These are phyloP conservation scores for Pangasius larnaudii DNA, from an alignment of 2,797 vertebrate genomes.

Conservation along the genomic window DNA sequence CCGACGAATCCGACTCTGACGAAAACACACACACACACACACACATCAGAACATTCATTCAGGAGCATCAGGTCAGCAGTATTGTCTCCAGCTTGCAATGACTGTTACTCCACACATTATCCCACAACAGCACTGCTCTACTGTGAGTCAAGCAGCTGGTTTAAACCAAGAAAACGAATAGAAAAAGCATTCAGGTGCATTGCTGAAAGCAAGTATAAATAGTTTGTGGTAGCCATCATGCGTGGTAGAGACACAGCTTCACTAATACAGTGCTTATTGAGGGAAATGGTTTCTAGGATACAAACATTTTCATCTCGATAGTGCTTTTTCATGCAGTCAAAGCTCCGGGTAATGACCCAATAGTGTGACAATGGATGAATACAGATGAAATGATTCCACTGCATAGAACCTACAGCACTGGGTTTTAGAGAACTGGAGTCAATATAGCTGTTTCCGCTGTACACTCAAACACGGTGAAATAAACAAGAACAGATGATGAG, in stretches of 20 bases:
- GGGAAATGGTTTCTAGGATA: constrained; percentile 7
- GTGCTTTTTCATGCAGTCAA: constrained; percentile 28
- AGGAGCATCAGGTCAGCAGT: background rate
- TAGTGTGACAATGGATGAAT: background rate
- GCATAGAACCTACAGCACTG: background rate
- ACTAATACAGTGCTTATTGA: constrained; percentile 14
- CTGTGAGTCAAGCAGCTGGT: constrained; percentile 12
- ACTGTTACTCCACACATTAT: constrained; percentile 17
- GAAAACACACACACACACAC: constrained; percentile 13
- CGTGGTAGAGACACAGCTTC: constrained; percentile 1
- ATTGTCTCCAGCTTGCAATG: constrained; percentile 1
- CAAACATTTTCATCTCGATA: background rate
- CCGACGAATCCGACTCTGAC: constrained; percentile 95
- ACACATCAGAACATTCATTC: background rate
- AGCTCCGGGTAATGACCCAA: constrained; percentile 17
- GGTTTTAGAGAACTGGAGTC: background rate
- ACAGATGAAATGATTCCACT: background rate
- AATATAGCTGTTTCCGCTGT: background rate
- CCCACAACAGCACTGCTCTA: background rate
- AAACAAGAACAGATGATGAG: background rate
- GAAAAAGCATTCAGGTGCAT: constrained; percentile 16
- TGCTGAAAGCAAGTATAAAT: background rate
- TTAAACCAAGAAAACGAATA: constrained; percentile 6
- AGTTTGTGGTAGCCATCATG: constrained; percentile 5
- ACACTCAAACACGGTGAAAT: background rate